Base-by-base conservation (phyloP, 2,797 vertebrate genomes). In the Hemibagrus guttatus region DNA sequence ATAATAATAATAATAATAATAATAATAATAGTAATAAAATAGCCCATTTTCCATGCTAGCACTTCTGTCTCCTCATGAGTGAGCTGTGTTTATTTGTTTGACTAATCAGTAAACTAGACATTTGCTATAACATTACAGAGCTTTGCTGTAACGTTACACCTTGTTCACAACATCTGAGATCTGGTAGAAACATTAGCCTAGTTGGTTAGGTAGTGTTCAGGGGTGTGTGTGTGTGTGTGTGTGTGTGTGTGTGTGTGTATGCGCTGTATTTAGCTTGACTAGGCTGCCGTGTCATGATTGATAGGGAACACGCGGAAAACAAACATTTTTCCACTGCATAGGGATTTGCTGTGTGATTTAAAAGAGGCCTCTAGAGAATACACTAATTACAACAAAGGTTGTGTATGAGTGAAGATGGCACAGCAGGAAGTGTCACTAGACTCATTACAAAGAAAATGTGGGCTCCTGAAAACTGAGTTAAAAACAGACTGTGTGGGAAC, bases 201-300 rank as follows among this genome's bases (percentile, higher is more conserved):
- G 87, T 82, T 5, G 86, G 91, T 90, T 88, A 88, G 87, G 88
- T 88, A 89, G 66, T 82, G 90, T 61, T 91, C 91, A 91, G 89
- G 90, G 14, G 39, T 46, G 71, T 74, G 69, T 46, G 31, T 31
- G 31, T 68, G 61, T n/a, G 11, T 64, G 63, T 64, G 63, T 28
- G 17, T 69, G 64, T 64, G 63, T 13, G 26, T 64, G 61, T 64
- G 61, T n/a, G 61, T n/a, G 61, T 3, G 35, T 11, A 26, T 0
- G 13, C 2, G n/a, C 72, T 52, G 46, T 75, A 75, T 76, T 76
- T 54, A 78, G 75, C 91, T 76, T 31, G 17, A 14, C 26, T 52
- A 88, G 89, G 91, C 92, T 91, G 64, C 28, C 28, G 11, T 78
- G 26, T 82, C 90, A 84, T 89, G 87, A 74, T 89, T 80, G 85